A percentile compares a stretch with the other conserved stretches of the same genome.
phyloP scores from a whole-genome alignment of 2,797 vertebrate genomes.

The Spinus pinus region DNA sequence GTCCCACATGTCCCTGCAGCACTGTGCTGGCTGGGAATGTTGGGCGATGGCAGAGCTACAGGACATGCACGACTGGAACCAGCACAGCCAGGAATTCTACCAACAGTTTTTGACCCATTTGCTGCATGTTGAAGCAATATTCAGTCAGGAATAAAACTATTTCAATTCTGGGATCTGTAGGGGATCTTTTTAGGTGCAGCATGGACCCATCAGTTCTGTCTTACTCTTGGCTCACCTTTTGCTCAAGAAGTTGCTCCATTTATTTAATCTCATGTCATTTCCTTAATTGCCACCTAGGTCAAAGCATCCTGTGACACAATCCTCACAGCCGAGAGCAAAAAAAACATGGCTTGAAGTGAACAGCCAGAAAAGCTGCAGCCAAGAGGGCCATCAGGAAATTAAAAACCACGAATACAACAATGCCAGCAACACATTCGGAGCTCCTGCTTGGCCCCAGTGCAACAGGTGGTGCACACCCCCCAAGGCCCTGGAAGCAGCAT shows the following conservation, averaged over 20 bases:
- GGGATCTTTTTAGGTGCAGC: neutral
- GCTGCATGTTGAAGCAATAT: neutral
- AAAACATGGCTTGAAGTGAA: fast-evolving
- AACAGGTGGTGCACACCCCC: neutral
- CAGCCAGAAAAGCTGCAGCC: neutral
- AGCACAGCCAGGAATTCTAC: neutral
- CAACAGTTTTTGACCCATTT: neutral
- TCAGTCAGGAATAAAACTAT: neutral
- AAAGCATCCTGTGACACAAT: neutral
- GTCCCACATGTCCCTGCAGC: fast-evolving
- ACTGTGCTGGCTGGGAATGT: neutral
- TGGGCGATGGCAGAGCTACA: neutral
- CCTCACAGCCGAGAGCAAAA: neutral
- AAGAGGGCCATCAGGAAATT: neutral
- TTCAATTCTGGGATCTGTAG: neutral
- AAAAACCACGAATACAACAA: neutral
- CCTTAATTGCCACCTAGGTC: neutral
- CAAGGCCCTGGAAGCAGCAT: neutral
- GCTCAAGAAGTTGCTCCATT: neutral
- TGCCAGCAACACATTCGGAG: neutral
- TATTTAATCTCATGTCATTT: neutral
- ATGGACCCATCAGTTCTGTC: neutral
- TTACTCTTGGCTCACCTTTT: neutral
- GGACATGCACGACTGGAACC: neutral
- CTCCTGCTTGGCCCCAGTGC: neutral